Conservation (phyloP, 2,888 invertebrate genomes). For the Villa cingulata region DNA sequence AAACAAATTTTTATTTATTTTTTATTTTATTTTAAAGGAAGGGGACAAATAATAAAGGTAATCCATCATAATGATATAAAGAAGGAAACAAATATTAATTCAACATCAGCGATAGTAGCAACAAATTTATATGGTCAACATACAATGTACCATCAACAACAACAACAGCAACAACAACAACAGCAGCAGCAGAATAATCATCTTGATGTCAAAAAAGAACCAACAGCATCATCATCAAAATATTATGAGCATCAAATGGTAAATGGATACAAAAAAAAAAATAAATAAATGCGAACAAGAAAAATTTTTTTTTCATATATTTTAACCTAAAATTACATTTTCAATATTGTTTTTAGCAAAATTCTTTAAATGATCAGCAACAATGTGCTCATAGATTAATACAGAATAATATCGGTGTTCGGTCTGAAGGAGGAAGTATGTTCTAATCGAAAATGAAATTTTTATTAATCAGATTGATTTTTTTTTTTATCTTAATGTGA, state of each 20-base stretch:
- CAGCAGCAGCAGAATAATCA: not conserved
- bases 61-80: conserved; percentile 28
- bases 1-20: too few species aligned
- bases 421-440: conserved; percentile 26
- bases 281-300: too few species aligned
- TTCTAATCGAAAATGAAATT: not conserved
- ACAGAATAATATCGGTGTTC: conserved; percentile 26
- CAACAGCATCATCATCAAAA: conserved; percentile 5
- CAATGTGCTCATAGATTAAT: conserved; percentile 9
- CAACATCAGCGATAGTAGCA: too few species aligned
- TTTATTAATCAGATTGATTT: not conserved
- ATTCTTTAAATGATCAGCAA: not conserved
- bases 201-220: conserved; percentile 4
- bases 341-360: not conserved
- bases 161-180: too few species aligned
- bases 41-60: conserved; percentile 31
- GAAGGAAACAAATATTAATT: conserved; percentile 20
- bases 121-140: conserved; percentile 7
- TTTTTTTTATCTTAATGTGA: not conserved
- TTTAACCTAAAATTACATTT: too few species aligned
- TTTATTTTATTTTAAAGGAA: too few species aligned
- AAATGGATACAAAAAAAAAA: too few species aligned
- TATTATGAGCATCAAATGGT: conserved; percentile 10
- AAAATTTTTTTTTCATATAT: too few species aligned
- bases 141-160: not conserved